Evolutionary conservation across 2,113 vertebrate genomes (phyloP).

Genomic region (Gadus chalcogrammus): DNA sequence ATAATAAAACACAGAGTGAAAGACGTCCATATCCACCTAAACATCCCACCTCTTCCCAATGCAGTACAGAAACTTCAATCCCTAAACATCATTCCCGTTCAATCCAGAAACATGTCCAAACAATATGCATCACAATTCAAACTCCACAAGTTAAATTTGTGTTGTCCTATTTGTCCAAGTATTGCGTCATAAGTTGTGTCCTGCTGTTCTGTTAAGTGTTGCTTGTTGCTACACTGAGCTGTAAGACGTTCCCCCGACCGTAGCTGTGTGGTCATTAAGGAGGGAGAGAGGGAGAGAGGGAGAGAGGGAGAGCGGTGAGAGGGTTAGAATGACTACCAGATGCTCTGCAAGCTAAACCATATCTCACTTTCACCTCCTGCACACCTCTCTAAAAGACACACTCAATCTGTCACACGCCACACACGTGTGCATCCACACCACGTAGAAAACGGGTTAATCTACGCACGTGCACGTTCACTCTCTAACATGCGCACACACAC

Average conservation of each 20-base stretch:
- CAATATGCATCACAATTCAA: too few species aligned
- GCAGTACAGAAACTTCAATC: too few species aligned
- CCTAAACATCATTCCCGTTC: too few species aligned
- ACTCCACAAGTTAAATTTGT: too few species aligned
- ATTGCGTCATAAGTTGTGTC: too few species aligned
- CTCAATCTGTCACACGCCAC: neutral
- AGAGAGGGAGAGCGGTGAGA: neutral
- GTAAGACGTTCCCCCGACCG: too few species aligned
- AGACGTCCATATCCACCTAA: neutral
- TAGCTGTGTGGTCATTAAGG: too few species aligned
- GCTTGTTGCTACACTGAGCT: too few species aligned
- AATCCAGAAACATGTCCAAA: too few species aligned
- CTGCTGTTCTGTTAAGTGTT: too few species aligned
- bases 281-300: neutral
- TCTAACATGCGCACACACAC: slow-evolving; percentile 6
- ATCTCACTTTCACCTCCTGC: neutral
- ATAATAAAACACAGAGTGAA: too few species aligned
- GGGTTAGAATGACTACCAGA: slow-evolving; percentile 26
- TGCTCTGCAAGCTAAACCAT: slow-evolving; percentile 1
- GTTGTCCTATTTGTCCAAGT: too few species aligned
- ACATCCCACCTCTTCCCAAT: neutral
- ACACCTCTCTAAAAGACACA: slow-evolving; percentile 22
- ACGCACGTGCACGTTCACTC: neutral
- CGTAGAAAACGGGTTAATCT: neutral
- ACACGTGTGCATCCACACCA: slow-evolving; percentile 1